A percentile compares a stretch with the other conserved stretches of the same genome.
Evolutionary conservation across 2,888 invertebrate genomes (phyloP).

Genomic region (Zaprionus obscuricornis): DNA sequence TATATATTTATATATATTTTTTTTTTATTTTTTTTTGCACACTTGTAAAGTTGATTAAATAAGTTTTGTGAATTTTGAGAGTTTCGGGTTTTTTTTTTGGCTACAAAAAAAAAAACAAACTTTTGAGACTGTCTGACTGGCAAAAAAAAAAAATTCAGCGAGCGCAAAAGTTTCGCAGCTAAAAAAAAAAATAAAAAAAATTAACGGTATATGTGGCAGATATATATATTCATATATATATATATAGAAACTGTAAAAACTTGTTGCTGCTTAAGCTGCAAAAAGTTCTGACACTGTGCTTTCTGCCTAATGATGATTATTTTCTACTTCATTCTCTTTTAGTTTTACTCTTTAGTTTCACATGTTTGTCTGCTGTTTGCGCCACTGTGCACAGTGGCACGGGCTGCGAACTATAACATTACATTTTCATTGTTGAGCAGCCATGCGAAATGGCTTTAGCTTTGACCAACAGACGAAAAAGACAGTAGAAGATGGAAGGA

Average conservation of each 20-base stretch:
- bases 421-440: conserved; percentile 75
- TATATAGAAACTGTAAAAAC: conserved; percentile 31
- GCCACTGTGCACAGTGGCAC: conserved; percentile 2
- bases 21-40: not conserved
- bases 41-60: conserved; percentile 36
- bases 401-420: conserved; percentile 39
- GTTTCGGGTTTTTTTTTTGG: too few relatives aligned
- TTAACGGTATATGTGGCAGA: conserved; percentile 7
- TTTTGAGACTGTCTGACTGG: conserved; percentile 28
- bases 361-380: not conserved
- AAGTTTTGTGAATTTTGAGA: conserved; percentile 30
- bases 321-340: conserved; percentile 70
- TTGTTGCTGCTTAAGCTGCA: conserved; percentile 56
- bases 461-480: not conserved
- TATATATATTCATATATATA: too few relatives aligned
- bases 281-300: conserved; percentile 37
- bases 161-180: conserved; percentile 5
- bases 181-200: too few relatives aligned
- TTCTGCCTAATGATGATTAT: conserved; percentile 72
- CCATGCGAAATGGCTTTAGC: conserved; percentile 67
- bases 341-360: conserved; percentile 46
- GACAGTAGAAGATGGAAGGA: too few relatives aligned
- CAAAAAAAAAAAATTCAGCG: conserved; percentile 18
- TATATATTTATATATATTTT: too few relatives aligned
- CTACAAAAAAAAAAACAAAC: conserved; percentile 22